Evolutionary conservation across 2,113 vertebrate species (phyloP), one percentile per base, ranked within the genome.

Genomic region (Pipa parva): DNA sequence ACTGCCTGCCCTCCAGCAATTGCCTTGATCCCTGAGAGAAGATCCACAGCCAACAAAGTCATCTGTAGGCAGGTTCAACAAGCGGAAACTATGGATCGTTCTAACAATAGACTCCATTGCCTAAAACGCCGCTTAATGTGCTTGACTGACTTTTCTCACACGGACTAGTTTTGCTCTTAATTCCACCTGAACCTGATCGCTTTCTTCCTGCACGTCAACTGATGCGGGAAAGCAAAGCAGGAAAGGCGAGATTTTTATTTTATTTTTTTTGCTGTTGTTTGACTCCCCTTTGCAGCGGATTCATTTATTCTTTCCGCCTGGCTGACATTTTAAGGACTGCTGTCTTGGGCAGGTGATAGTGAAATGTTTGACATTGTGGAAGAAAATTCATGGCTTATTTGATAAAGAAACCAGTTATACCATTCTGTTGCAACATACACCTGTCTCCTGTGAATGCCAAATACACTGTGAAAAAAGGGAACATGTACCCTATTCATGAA

Each of bases 41-140:
- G 22, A 59, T 68, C 50, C 50, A 50, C 64, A 68, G 63, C 46
- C 49, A 26, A 11, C 54, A 28, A 39, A 18, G 57, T 60, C 59
- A 52, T 52, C 29, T 5, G 45, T 52, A 54, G n/a, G 25, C 31
- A 39, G 65, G 57, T 60, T 69, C 65, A 69, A 59, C 45, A 37
- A 69, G 65, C 65, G 57, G 65, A 69, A 60, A 69, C 29, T 29
- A 69, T 42, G 56, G 25, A 59, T 54, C 20, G 56, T 26, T 50
- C 57, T 69, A 69, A 60, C 65, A 60, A 54, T 60, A 42, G 57
- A 55, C n/a, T 27, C 29, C 24, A 52, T 42, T n/a, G 26, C 29
- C 21, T 18, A 21, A 31, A 25, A 22, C 45, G 25, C 26, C 46
- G 31, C 4, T 3, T n/a, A 26, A 11, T 21, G 2, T 39, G 33